phyloP scores from a whole-genome alignment of 2,888 invertebrate species.

The Phrixothrix hirtus region DNA sequence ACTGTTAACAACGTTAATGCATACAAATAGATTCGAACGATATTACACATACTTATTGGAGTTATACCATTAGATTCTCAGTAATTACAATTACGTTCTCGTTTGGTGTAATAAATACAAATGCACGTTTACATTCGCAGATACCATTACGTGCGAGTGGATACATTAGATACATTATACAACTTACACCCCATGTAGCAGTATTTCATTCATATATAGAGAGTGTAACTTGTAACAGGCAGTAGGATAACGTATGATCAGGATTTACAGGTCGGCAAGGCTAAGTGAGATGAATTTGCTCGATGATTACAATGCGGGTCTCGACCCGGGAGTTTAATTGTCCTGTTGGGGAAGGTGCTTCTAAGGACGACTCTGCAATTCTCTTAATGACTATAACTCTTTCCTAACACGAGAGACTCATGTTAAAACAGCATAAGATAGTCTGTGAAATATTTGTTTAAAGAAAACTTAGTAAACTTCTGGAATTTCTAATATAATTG shows the following conservation, averaged over 20 bases:
- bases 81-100: background rate
- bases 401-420: conserved; percentile 20
- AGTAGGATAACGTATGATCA: conserved; percentile 31
- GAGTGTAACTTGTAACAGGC: conserved; percentile 28
- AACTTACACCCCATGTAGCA: background rate
- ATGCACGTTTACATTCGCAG: background rate
- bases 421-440: conserved; percentile 14
- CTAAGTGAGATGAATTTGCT: conserved; percentile 34
- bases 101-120: background rate
- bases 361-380: conserved; percentile 27
- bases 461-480: background rate
- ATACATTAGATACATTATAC: background rate
- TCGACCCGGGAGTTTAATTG: conserved; percentile 33
- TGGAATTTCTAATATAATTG: too few relatives aligned
- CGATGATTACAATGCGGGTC: conserved; percentile 35
- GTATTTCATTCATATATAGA: conserved; percentile 24
- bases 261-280: conserved; percentile 34
- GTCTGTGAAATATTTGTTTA: too few relatives aligned
- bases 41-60: conserved; percentile 9
- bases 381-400: conserved; percentile 31
- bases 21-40: conserved; percentile 6
- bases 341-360: conserved; percentile 30
- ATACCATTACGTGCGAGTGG: background rate
- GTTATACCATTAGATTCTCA: conserved; percentile 5
- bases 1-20: conserved; percentile 12